phyloP scores from a whole-genome alignment of 1,140 invertebrate genomes.

The Cardiocondyla obscurior region DNA sequence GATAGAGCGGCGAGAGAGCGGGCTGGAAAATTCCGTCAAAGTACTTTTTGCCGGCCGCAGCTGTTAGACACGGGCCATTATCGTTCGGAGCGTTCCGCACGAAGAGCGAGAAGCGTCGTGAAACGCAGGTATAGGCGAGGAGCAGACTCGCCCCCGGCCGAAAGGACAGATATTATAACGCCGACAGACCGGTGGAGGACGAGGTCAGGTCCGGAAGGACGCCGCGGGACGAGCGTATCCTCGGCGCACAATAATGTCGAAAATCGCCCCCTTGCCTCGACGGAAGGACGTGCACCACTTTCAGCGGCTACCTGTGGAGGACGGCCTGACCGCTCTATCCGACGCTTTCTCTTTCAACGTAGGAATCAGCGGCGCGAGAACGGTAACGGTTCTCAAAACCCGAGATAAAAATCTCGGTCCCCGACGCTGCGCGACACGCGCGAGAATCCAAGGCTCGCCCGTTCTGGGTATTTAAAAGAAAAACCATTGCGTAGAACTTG shows the following conservation, averaged over 20 bases:
- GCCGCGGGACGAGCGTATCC: constrained; percentile 16
- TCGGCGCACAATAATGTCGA: constrained; percentile 55
- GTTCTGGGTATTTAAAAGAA: no score
- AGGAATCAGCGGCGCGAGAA: not conserved
- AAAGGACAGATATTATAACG: constrained; percentile 33
- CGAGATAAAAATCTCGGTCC: constrained; percentile 3
- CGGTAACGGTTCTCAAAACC: not conserved
- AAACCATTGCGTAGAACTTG: not conserved
- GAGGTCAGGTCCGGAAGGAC: constrained; percentile 64
- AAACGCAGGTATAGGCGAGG: constrained; percentile 64
- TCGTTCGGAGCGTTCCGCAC: constrained; percentile 49
- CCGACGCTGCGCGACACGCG: not conserved
- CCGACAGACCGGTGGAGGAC: constrained; percentile 30
- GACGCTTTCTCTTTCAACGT: constrained; percentile 60
- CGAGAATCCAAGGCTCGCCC: no score
- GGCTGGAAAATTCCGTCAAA: constrained; percentile 45
- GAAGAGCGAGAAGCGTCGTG: constrained; percentile 27
- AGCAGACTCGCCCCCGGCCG: not conserved
- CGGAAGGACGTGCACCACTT: not conserved
- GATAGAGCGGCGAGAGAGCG: not conserved
- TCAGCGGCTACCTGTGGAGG: constrained; percentile 22
- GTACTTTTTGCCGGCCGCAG: constrained; percentile 26
- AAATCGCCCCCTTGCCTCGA: constrained; percentile 27
- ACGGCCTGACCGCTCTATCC: constrained; percentile 30
- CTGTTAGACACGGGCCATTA: constrained; percentile 25